These are phyloP conservation scores for Mythimna ferrago DNA, from an alignment of 2,888 invertebrate species.

Conservation along the genomic window DNA sequence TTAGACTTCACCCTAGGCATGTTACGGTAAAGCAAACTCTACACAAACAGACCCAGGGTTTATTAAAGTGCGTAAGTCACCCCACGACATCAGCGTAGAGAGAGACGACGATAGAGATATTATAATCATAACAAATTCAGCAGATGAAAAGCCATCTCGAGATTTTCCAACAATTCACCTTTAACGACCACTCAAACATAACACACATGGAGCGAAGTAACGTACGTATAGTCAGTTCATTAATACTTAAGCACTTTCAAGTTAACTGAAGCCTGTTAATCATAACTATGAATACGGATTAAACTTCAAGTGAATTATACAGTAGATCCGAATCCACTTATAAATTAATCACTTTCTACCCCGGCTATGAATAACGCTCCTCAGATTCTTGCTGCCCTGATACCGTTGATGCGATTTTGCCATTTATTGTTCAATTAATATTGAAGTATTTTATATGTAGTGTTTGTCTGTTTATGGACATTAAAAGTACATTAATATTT, in stretches of 20 bases:
- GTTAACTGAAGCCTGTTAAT: slow-evolving; percentile 56
- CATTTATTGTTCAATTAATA: slow-evolving; percentile 30
- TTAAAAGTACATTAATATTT: slow-evolving; percentile 10
- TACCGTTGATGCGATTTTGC: slow-evolving; percentile 30
- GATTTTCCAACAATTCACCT: not conserved
- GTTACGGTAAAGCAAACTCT: too few relatives aligned
- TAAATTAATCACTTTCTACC: slow-evolving; percentile 41
- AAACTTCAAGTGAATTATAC: slow-evolving; percentile 58
- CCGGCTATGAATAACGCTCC: slow-evolving; percentile 25
- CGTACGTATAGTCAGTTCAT: slow-evolving; percentile 29
- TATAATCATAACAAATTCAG: not conserved
- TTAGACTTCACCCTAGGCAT: too few relatives aligned
- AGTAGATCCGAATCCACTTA: slow-evolving; percentile 43
- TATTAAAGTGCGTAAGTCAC: too few relatives aligned
- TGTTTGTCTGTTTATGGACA: not conserved
- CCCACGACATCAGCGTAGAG: too few relatives aligned
- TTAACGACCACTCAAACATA: slow-evolving; percentile 4
- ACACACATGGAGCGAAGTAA: slow-evolving; percentile 17
- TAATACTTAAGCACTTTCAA: slow-evolving; percentile 50
- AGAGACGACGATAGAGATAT: too few relatives aligned
- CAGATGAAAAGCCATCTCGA: not conserved
- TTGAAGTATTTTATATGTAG: slow-evolving; percentile 9
- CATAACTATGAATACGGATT: slow-evolving; percentile 54
- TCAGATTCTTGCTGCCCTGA: slow-evolving; percentile 21
- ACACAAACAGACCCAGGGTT: too few relatives aligned